A percentile compares a stretch with the other conserved stretches of the same genome.
These are phyloP conservation scores for Aricia agestis DNA, from an alignment of 1,140 invertebrate species.

Conservation along the genomic window DNA sequence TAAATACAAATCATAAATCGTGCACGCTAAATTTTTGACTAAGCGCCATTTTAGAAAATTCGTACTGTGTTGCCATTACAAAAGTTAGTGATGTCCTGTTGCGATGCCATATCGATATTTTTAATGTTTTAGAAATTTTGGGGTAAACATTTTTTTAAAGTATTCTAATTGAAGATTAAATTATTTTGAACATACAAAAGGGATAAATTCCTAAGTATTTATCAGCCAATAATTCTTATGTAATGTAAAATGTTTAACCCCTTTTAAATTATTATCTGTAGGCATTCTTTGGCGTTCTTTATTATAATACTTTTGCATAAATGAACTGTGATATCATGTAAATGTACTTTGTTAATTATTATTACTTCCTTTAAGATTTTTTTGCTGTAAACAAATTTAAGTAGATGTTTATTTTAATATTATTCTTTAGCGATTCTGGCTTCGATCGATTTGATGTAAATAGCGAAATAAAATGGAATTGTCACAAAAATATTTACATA, in stretches of 20 bases:
- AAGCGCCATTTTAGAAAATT: conserved; percentile 14
- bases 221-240: too few species aligned
- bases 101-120: conserved; percentile 11
- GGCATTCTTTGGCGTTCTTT: conserved; percentile 37
- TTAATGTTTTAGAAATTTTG: background rate
- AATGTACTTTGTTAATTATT: conserved; percentile 67
- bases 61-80: conserved; percentile 3
- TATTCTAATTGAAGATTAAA: too few species aligned
- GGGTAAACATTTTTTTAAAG: too few species aligned
- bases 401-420: conserved; percentile 30
- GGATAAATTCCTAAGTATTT: too few species aligned
- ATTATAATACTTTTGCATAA: conserved; percentile 65
- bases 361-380: conserved; percentile 59
- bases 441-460: conserved; percentile 53
- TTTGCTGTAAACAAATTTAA: conserved; percentile 47
- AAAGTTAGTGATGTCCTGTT: background rate
- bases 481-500: conserved; percentile 38
- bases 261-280: conserved; percentile 17
- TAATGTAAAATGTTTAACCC: too few species aligned
- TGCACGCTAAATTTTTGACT: background rate
- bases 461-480: conserved; percentile 59
- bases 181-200: too few species aligned
- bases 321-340: conserved; percentile 74
- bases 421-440: conserved; percentile 34
- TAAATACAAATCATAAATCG: background rate